phyloP scores from a whole-genome alignment of 1,140 invertebrate species.

The Listronotus oregonensis region DNA sequence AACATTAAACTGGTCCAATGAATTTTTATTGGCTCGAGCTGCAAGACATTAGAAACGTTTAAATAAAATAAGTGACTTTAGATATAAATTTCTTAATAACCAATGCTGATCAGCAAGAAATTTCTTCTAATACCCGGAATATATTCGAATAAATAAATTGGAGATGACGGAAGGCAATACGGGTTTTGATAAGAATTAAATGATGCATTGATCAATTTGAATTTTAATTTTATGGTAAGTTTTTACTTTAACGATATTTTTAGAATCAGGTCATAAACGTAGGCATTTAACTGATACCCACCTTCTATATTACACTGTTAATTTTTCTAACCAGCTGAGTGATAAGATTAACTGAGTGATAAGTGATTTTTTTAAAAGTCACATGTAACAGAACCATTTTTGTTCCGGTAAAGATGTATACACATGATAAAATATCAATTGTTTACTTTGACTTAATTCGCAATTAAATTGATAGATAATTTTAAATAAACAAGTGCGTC shows the following conservation, averaged over 20 bases:
- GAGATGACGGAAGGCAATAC: conserved; percentile 16
- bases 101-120: conserved; percentile 12
- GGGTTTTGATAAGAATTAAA: conserved; percentile 15
- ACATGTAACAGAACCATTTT: not conserved
- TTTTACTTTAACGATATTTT: conserved; percentile 19
- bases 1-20: conserved; percentile 6
- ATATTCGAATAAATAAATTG: not conserved
- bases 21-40: conserved; percentile 6
- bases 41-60: not conserved
- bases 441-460: too few species aligned
- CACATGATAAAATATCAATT: too few species aligned
- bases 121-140: conserved; percentile 1
- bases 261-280: conserved; percentile 9
- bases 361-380: conserved; percentile 15
- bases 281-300: conserved; percentile 11
- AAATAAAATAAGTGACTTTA: conserved; percentile 14
- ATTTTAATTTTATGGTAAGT: conserved; percentile 17
- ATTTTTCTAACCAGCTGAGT: conserved; percentile 15
- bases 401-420: not conserved
- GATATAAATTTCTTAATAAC: conserved; percentile 17
- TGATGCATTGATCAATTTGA: conserved; percentile 9
- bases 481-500: too few species aligned
- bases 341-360: conserved; percentile 27
- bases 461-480: too few species aligned
- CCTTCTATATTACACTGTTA: conserved; percentile 4